These are phyloP conservation scores for Lissonota sp. DNA, from an alignment of 2,888 invertebrate species.

Conservation along the genomic window DNA sequence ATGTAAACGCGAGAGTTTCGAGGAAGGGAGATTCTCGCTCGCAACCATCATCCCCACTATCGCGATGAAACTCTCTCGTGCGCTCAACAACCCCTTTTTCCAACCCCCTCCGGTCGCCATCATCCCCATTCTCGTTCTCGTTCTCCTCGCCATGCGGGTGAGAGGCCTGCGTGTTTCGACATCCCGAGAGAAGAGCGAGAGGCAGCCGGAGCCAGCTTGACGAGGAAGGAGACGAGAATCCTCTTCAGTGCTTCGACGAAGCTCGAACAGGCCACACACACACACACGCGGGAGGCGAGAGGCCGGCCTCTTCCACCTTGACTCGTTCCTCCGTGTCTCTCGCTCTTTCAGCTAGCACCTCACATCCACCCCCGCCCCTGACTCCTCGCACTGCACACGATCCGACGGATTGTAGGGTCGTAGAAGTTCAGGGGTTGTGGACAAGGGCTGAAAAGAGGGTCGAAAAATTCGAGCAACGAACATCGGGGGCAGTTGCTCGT, in stretches of 20 bases:
- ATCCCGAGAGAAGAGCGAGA: conserved; percentile 46
- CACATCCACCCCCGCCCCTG: too few species aligned
- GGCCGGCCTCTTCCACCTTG: too few species aligned
- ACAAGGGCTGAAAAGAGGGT: too few species aligned
- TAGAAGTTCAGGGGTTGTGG: too few species aligned
- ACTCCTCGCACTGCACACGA: too few species aligned
- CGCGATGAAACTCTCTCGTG: conserved; percentile 24
- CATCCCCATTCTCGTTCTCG: conserved; percentile 6
- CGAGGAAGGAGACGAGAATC: conserved; percentile 43
- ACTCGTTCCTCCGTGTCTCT: conserved; percentile 3
- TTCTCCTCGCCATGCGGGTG: conserved; percentile 46
- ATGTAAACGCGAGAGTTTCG: neutral
- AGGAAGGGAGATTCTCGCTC: conserved; percentile 21
- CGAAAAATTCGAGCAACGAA: too few species aligned
- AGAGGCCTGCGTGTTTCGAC: conserved; percentile 59
- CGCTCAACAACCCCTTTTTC: neutral
- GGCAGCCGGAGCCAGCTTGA: conserved; percentile 35
- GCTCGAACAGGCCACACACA: conserved; percentile 71
- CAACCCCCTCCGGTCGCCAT: neutral
- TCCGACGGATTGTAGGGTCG: too few species aligned
- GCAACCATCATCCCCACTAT: conserved; percentile 15
- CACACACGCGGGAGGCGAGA: neutral
- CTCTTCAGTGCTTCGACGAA: conserved; percentile 78
- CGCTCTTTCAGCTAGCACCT: too few species aligned
- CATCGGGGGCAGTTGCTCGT: too few species aligned